Conservation (phyloP, 2,888 invertebrate species). For the Xanthorhoe spadicearia region DNA sequence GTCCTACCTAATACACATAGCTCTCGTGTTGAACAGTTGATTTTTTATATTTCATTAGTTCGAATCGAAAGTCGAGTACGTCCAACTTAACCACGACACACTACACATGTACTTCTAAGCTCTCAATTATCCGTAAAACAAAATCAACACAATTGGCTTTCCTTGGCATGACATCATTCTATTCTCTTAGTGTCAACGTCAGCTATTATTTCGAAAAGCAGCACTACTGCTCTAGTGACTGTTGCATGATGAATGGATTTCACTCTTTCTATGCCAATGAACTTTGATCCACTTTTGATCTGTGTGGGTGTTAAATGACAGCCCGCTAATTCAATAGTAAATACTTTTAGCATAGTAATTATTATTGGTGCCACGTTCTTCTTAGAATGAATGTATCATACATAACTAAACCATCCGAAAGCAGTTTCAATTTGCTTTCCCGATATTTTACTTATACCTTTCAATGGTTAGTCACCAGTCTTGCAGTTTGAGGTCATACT, state of each 20-base stretch:
- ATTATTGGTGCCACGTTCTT: conserved; percentile 28
- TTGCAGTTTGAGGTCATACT: conserved; percentile 58
- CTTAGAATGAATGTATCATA: conserved; percentile 29
- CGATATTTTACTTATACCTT: neutral
- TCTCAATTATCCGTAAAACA: conserved; percentile 44
- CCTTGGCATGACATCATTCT: conserved; percentile 63
- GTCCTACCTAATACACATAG: too few relatives aligned
- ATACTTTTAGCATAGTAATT: conserved; percentile 47
- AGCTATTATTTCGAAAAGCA: conserved; percentile 65
- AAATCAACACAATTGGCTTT: conserved; percentile 59
- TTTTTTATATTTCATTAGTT: neutral
- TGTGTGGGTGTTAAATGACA: conserved; percentile 72
- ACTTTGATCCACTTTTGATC: conserved; percentile 75
- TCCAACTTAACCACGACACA: neutral
- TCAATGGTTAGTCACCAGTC: conserved; percentile 22
- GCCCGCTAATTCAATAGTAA: conserved; percentile 54
- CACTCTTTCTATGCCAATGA: conserved; percentile 76
- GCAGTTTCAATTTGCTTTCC: conserved; percentile 21
- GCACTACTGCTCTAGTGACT: conserved; percentile 73
- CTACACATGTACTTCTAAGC: conserved; percentile 39
- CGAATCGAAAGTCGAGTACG: neutral
- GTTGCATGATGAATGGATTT: conserved; percentile 76
- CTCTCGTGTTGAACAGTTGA: too few relatives aligned
- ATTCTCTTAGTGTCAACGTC: conserved; percentile 65
- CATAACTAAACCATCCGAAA: neutral